Conservation (phyloP, 2,113 vertebrate species). For the Andinoacara biseriatus region DNA sequence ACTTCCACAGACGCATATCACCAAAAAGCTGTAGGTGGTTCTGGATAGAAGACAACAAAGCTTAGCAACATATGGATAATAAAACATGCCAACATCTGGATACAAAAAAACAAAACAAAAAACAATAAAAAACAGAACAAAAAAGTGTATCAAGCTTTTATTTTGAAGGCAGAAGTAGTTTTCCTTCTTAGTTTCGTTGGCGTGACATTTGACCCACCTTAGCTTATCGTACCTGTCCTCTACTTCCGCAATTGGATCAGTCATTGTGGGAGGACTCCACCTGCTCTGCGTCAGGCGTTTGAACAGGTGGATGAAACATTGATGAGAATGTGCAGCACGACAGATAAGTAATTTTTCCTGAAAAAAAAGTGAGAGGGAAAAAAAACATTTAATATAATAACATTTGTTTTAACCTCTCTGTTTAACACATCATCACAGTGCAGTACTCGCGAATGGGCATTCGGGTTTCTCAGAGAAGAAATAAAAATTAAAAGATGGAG, state of each 20-base stretch:
- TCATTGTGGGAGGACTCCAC: constrained; percentile 27
- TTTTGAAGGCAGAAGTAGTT: constrained; percentile 9
- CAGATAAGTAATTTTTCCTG: constrained; percentile 79
- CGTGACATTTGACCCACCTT: background rate
- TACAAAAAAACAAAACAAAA: accelerated
- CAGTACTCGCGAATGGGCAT: background rate
- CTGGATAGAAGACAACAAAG: background rate
- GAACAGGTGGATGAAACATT: constrained; percentile 66
- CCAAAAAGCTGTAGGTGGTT: background rate
- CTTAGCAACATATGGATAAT: background rate
- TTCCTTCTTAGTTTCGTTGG: background rate
- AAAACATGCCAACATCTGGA: background rate
- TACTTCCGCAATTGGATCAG: constrained; percentile 73
- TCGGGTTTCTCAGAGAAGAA: background rate
- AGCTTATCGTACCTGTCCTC: constrained; percentile 18
- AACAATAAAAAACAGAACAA: accelerated
- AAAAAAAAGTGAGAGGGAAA: background rate
- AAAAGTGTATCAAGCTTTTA: constrained; percentile 25
- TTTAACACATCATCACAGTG: background rate
- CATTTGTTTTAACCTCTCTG: background rate
- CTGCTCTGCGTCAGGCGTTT: constrained; percentile 40
- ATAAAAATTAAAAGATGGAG: no score
- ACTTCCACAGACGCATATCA: background rate
- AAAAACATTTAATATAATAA: background rate
- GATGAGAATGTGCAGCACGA: constrained; percentile 53